phyloP scores from a whole-genome alignment of 2,113 vertebrate species.

The Mastomys natalensis region DNA sequence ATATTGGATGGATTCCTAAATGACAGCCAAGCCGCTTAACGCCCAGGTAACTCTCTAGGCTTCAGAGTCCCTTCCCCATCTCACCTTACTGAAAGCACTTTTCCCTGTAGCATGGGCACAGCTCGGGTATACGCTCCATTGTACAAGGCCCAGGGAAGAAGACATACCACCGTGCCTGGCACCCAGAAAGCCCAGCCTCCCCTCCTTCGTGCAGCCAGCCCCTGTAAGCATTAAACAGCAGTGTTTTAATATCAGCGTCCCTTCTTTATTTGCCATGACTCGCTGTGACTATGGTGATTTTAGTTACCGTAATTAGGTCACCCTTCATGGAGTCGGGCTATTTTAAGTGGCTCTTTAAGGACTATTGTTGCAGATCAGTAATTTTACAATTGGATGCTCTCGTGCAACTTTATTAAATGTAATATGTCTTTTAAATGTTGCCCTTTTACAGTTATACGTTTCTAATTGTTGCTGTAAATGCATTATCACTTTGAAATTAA shows the following conservation, averaged over 20 bases:
- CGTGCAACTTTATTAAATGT: constrained; percentile 74
- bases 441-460: constrained; percentile 77
- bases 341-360: constrained; percentile 83
- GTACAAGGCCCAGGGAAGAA: not conserved
- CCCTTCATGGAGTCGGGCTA: constrained; percentile 79
- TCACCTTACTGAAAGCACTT: not conserved
- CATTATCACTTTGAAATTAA: constrained; percentile 82
- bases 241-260: constrained; percentile 69
- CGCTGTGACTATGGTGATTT: constrained; percentile 74
- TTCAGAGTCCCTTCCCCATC: accelerated
- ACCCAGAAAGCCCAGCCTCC: not conserved
- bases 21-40: too few relatives aligned
- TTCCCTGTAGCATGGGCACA: not conserved
- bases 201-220: not conserved
- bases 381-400: constrained; percentile 82
- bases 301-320: constrained; percentile 83
- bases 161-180: not conserved
- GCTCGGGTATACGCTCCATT: not conserved
- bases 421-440: constrained; percentile 79
- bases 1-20: not conserved
- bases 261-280: constrained; percentile 81
- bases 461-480: constrained; percentile 82
- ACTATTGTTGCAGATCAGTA: constrained; percentile 76
- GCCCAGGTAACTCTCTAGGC: accelerated
- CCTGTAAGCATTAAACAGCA: constrained; percentile 71